phyloP scores from a whole-genome alignment of 2,113 vertebrate species.

The Galeopterus variegatus region DNA sequence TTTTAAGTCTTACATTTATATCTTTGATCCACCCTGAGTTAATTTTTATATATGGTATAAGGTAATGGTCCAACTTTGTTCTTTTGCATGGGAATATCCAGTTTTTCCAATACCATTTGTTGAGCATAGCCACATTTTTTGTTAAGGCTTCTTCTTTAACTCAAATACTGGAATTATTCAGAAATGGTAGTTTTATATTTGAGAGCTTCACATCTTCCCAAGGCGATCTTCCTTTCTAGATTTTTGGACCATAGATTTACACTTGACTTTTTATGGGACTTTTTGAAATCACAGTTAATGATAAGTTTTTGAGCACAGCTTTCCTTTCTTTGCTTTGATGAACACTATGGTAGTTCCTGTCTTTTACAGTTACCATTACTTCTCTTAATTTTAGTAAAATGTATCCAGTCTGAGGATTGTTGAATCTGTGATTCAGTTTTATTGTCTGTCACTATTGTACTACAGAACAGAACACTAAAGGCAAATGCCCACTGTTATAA shows the following conservation, averaged over 20 bases:
- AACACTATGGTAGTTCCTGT: not conserved
- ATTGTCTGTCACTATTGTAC: not conserved
- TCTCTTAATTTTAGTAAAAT: constrained; percentile 9
- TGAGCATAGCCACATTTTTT: not conserved
- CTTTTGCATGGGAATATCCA: not conserved
- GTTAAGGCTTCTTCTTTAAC: not conserved
- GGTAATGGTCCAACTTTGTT: not conserved
- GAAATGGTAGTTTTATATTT: not conserved
- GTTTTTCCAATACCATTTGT: not conserved
- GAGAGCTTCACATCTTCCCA: not conserved
- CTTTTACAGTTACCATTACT: constrained; percentile 3
- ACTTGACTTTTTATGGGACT: not conserved
- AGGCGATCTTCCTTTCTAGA: not conserved
- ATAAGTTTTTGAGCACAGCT: not conserved
- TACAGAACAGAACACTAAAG: not conserved
- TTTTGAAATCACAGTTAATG: not conserved
- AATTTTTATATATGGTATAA: not conserved
- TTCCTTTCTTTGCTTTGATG: not conserved
- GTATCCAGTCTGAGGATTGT: not conserved
- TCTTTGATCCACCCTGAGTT: not conserved
- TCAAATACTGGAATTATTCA: not conserved
- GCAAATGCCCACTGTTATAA: not conserved
- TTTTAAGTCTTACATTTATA: not conserved
- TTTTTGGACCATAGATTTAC: not conserved
- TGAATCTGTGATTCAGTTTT: not conserved